phyloP scores from a whole-genome alignment of 2,797 vertebrate species.

The Sciurus carolinensis region DNA sequence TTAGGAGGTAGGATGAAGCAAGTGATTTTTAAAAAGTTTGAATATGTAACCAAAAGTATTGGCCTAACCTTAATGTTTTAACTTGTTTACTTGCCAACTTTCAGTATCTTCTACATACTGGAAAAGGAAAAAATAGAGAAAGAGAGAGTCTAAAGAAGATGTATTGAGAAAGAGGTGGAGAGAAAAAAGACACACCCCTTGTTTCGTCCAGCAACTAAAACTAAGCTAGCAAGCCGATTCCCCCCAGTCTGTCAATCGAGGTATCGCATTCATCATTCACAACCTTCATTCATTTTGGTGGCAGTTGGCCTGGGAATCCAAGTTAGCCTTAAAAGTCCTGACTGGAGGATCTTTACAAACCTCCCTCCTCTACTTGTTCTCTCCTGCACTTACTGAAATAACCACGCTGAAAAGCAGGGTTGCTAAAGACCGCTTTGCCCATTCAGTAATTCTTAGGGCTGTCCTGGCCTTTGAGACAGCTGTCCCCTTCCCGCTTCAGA shows the following conservation, averaged over 20 bases:
- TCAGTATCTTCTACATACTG: background rate
- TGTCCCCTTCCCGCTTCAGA: slow-evolving; percentile 74
- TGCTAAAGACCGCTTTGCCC: slow-evolving; percentile 71
- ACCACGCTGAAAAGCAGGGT: slow-evolving; percentile 79
- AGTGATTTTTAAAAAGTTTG: background rate
- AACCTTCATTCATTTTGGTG: background rate
- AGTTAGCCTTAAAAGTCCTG: background rate
- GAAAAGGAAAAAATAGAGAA: background rate
- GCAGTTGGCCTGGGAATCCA: background rate
- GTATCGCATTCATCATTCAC: background rate
- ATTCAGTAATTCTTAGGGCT: slow-evolving; percentile 78
- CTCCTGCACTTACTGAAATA: slow-evolving; percentile 35
- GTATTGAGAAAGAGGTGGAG: background rate
- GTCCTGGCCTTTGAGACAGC: slow-evolving; percentile 77
- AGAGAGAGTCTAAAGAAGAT: background rate
- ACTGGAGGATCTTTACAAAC: slow-evolving; percentile 6
- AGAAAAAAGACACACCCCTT: background rate
- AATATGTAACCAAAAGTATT: background rate
- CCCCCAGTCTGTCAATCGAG: background rate
- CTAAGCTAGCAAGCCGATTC: background rate
- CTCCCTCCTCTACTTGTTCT: slow-evolving; percentile 51
- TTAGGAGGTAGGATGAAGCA: background rate
- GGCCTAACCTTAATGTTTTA: background rate
- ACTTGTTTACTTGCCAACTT: background rate
- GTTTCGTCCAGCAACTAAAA: background rate